Conservation (phyloP, 2,113 vertebrate genomes). For the Aegithalos caudatus region DNA sequence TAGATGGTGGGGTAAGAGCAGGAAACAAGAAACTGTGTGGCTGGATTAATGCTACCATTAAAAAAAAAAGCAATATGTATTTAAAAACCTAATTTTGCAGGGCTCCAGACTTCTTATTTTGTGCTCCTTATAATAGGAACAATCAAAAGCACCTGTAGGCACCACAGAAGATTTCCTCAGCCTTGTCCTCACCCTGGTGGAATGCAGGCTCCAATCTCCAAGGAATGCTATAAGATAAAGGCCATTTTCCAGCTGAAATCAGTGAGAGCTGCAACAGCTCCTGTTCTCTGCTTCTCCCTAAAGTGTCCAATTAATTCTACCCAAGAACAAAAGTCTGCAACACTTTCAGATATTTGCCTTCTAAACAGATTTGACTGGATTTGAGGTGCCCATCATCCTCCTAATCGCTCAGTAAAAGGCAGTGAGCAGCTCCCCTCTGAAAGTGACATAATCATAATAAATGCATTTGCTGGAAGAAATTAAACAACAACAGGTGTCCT, state of each 20-base stretch:
- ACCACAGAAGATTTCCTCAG: not conserved
- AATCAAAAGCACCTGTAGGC: not conserved
- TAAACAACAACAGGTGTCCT: constrained; percentile 48
- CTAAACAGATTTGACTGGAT: not conserved
- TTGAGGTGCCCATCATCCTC: not conserved
- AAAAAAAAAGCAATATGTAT: not conserved
- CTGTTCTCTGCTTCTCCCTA: not conserved
- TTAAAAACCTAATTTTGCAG: not conserved
- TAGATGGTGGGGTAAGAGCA: not conserved
- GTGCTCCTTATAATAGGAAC: not conserved
- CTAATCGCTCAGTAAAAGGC: not conserved
- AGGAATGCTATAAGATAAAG: not conserved
- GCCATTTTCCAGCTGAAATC: not conserved
- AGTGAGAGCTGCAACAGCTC: not conserved
- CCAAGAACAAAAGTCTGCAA: not conserved
- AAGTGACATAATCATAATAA: not conserved
- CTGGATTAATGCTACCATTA: not conserved
- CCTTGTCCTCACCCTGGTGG: not conserved
- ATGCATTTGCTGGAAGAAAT: constrained; percentile 9
- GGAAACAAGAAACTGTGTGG: not conserved
- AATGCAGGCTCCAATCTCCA: not conserved
- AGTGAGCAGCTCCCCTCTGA: not conserved
- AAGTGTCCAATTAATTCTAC: not conserved
- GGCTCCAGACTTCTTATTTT: not conserved
- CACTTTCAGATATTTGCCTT: not conserved